These are phyloP conservation scores for Clunio marinus DNA, from an alignment of 2,888 invertebrate genomes.

Conservation along the genomic window DNA sequence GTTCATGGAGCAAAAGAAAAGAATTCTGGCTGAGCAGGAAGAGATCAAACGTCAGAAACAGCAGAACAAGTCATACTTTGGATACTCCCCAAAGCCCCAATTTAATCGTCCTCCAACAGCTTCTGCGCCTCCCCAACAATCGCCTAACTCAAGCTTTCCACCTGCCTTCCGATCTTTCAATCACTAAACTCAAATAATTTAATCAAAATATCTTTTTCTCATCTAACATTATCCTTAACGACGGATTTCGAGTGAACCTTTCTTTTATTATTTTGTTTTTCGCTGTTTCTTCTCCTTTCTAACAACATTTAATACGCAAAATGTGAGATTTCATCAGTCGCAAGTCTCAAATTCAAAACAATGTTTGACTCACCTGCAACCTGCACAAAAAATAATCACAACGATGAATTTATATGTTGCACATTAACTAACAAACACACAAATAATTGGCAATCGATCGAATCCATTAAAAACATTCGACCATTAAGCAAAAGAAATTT, in stretches of 20 bases:
- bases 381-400: too few species aligned
- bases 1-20: conserved; percentile 70
- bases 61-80: conserved; percentile 45
- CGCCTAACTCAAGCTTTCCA: background rate
- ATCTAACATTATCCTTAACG: background rate
- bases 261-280: too few species aligned
- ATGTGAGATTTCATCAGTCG: too few species aligned
- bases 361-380: too few species aligned
- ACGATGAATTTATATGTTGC: too few species aligned
- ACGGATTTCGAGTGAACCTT: too few species aligned
- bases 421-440: background rate
- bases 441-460: background rate
- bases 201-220: background rate
- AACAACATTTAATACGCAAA: too few species aligned
- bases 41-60: conserved; percentile 49
- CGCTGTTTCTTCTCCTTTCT: too few species aligned
- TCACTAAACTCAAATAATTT: background rate
- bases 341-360: too few species aligned
- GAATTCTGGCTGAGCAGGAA: conserved; percentile 60
- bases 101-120: conserved; percentile 16
- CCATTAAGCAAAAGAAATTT: background rate
- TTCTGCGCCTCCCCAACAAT: background rate
- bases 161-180: background rate
- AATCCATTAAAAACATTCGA: conserved; percentile 4
- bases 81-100: conserved; percentile 22